Base-by-base conservation (phyloP, 1,140 invertebrate species). In the Sesamia nonagrioides region DNA sequence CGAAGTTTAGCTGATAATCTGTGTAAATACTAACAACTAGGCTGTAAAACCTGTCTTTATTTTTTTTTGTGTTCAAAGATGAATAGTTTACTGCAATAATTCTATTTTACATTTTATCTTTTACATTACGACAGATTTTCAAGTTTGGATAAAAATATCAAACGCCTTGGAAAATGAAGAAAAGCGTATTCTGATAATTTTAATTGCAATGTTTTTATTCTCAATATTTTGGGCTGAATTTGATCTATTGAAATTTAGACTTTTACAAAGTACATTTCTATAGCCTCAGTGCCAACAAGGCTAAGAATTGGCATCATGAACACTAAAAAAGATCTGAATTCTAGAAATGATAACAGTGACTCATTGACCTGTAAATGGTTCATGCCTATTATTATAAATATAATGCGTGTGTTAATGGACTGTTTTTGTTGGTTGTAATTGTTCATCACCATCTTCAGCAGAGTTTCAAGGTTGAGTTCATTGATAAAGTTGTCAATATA, bases 21-120 rank as follows among this genome's bases (percentile, higher is more conserved):
- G 21, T 58, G 21, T 27, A 58, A 9, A 27, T 58, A 27, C 5
- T 27, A 27, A 21, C 54, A 58, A 13, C 13, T 50, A 3, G 5
- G 3, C 5, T 11, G 15, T 5, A 13, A 60, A 60, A 60, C 27
- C 56, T 60, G 56, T 35, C 45, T 50, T n/a, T 13, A 11, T 50
- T 58, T 56, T 58, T 56, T 58, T 58, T 58, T 58, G 54, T 58
- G 33, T 58, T 11, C 54, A 58, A 50, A 50, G 2, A 50, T 50
- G 45, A 50, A 50, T 50, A 50, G 0, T 50, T 9, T 13, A 45
- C 11, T 45, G 13, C 5, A n/a, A 15, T 50, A 50, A 5, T 50
- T 15, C 6, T 50, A 4, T n/a, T 40, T 40, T 40, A 8, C 2
- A 40, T 9, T 40, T 8, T 40, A 40, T 40, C 6, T 40, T 6